Base-by-base conservation (phyloP, 2,888 invertebrate genomes). In the Chaetogeoica ovagalla region DNA sequence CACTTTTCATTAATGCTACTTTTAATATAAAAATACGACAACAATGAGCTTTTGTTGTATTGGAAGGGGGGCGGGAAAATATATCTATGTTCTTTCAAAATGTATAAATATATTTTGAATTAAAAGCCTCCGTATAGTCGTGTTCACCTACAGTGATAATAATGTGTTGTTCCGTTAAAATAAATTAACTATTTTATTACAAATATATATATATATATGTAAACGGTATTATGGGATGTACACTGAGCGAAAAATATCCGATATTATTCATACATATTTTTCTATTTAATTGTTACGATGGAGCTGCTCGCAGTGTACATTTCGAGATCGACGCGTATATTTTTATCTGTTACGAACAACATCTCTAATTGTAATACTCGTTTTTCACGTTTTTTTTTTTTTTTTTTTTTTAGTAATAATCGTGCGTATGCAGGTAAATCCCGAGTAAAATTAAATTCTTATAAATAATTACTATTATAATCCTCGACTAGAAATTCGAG, bases 381-480 rank as follows among this genome's bases (percentile, higher is more conserved):
- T 63, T 63, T 48, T 74, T 37, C n/a, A 17, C 21, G 39, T 74
- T 75, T 43, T 48, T 55, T 59, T 59, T 21, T 37, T 59, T 7
- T 30, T 30, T 2, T 30, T 30, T 2, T 30, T 30, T 2, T 30
- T 30, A 30, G 4, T 30, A 30, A 30, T 30, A 30, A 30, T 30
- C 30, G 30, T 4, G 39, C 21, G 21, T 59, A 39, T 13, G 57
- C 3, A 19, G 3, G n/a, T 23, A 15, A 52, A 37, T 30, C 30
- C 23, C 13, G 21, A 30, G 8, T 8, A 39, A 62, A 55, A 59
- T 30, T 2, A 30, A 30, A 21, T 59, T 71, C 21, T n/a, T n/a
- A 59, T 71, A 71, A 70, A 63, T 55, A 74, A 55, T 62, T 13
- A 52, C 17, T 17, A 65, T 74, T 39, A 74, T 65, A 65, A 74